A percentile compares a stretch with the other conserved stretches of the same genome.
These are phyloP conservation scores for Zaprionus bogoriensis DNA, from an alignment of 2,888 invertebrate genomes.

Conservation along the genomic window DNA sequence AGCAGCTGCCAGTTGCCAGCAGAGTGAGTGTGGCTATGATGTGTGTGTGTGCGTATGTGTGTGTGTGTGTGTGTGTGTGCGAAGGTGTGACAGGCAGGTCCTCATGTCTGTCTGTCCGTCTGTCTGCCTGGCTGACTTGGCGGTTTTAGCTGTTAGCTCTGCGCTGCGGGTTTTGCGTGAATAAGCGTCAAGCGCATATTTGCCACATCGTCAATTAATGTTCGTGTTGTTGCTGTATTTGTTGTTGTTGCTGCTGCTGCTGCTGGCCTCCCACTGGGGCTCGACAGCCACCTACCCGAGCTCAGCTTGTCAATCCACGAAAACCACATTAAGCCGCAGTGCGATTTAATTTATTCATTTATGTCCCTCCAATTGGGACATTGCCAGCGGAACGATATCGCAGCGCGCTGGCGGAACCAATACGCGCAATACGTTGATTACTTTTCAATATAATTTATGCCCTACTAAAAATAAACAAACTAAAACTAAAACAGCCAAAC, in stretches of 20 bases:
- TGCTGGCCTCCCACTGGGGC: constrained; percentile 1
- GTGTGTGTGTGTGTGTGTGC: constrained; percentile 4
- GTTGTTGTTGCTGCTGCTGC: constrained; percentile 2
- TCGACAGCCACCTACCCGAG: background rate
- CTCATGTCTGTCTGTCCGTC: constrained; percentile 19
- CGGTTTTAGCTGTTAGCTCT: constrained; percentile 41
- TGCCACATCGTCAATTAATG: constrained; percentile 64
- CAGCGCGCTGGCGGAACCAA: too few relatives aligned
- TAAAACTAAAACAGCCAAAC: background rate
- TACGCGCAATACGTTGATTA: background rate
- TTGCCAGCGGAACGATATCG: background rate
- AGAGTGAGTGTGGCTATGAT: constrained; percentile 7
- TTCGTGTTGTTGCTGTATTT: constrained; percentile 27
- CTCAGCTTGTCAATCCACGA: constrained; percentile 31
- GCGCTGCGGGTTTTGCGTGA: constrained; percentile 26
- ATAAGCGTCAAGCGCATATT: constrained; percentile 46
- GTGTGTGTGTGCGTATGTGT: constrained; percentile 8
- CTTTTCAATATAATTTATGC: background rate
- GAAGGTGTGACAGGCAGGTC: constrained; percentile 46
- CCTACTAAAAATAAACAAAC: background rate
- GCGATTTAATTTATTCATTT: constrained; percentile 28
- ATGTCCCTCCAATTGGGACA: background rate
- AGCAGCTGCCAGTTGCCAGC: constrained; percentile 21
- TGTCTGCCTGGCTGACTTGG: constrained; percentile 45
- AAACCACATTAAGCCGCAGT: constrained; percentile 24